Percentiles rank a stretch among this genome's conserved stretches.
Evolutionary conservation across 2,888 invertebrate species (phyloP).

Genomic region (Syritta pipiens): DNA sequence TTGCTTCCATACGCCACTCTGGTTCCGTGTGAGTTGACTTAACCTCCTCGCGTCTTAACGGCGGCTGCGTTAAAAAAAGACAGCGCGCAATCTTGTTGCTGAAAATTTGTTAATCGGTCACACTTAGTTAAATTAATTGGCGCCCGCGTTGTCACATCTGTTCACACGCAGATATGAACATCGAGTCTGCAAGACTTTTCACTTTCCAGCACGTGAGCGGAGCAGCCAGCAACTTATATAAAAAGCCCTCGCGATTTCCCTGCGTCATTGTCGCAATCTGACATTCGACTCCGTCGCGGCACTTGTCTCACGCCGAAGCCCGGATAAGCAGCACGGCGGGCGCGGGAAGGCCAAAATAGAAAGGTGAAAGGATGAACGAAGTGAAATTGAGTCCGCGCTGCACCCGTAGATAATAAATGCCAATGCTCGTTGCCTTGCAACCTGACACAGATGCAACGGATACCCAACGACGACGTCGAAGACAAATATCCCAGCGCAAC

Average conservation of each 20-base stretch:
- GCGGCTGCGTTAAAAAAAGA: no score
- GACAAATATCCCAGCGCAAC: background rate
- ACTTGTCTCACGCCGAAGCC: constrained; percentile 12
- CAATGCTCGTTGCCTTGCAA: constrained; percentile 3
- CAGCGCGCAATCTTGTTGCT: no score
- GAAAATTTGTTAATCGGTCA: constrained; percentile 27
- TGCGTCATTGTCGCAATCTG: background rate
- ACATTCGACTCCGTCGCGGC: background rate
- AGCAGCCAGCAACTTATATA: background rate
- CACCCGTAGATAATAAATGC: constrained; percentile 13
- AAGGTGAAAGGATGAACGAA: constrained; percentile 62
- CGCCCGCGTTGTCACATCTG: background rate
- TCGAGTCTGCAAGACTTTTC: constrained; percentile 8
- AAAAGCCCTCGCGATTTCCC: constrained; percentile 24
- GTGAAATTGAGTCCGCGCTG: constrained; percentile 60
- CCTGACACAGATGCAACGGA: constrained; percentile 22
- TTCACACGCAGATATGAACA: constrained; percentile 1
- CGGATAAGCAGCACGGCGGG: background rate
- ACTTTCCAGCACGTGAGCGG: constrained; percentile 15
- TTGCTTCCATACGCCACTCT: background rate
- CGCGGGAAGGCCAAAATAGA: constrained; percentile 31
- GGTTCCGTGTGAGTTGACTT: background rate
- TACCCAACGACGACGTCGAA: background rate
- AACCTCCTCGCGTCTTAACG: no score
- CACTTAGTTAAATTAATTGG: constrained; percentile 39